Percentiles rank a stretch among this genome's conserved stretches.
phyloP scores from a whole-genome alignment of 1,140 invertebrate species.

The Holotrichia oblita region DNA sequence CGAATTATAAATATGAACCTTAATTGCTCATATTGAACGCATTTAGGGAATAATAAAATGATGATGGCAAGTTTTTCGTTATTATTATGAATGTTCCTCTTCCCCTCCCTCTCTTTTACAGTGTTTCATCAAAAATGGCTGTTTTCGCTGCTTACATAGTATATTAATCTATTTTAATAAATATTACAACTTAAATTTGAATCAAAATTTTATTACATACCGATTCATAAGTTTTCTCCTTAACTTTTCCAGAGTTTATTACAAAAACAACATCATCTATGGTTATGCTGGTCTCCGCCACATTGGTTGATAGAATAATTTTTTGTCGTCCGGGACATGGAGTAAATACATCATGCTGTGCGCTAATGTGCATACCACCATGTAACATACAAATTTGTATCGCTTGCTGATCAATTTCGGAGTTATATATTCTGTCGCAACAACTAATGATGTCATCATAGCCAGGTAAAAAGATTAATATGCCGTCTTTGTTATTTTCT shows the following conservation, averaged over 20 bases:
- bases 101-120: too few species aligned
- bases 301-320: constrained; percentile 93
- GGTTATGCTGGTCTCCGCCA: constrained; percentile 94
- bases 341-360: constrained; percentile 84
- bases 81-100: too few species aligned
- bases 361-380: constrained; percentile 82
- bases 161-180: too few species aligned
- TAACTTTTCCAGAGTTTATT: constrained; percentile 90
- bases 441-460: constrained; percentile 91
- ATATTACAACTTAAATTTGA: too few species aligned
- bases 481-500: constrained; percentile 72
- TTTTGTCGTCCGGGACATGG: constrained; percentile 72
- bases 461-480: constrained; percentile 92
- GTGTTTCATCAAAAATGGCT: too few species aligned
- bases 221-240: constrained; percentile 84
- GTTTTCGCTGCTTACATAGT: too few species aligned
- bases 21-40: too few species aligned
- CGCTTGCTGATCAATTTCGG: constrained; percentile 65
- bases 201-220: constrained; percentile 45
- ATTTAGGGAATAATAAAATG: too few species aligned
- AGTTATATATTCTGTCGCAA: constrained; percentile 73
- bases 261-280: constrained; percentile 93
- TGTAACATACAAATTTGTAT: constrained; percentile 79
- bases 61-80: too few species aligned
- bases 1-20: too few species aligned